Evolutionary conservation across 2,113 vertebrate genomes (phyloP).

Genomic region (Eonycteris spelaea): DNA sequence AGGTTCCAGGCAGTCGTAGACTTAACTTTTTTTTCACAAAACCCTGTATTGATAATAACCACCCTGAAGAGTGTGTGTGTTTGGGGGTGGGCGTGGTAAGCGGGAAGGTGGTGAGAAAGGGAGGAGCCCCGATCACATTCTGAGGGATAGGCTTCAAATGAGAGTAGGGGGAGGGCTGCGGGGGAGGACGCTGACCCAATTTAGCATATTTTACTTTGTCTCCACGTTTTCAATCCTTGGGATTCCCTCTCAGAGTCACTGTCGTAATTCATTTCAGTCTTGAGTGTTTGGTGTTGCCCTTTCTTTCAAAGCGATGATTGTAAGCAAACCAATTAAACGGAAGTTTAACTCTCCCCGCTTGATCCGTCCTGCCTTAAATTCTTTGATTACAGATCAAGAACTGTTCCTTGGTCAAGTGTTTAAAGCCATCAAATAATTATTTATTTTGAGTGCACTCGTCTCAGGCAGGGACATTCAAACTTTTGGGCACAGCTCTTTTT

Average conservation of each 20-base stretch:
- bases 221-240: slow-evolving; percentile 8
- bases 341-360: not conserved
- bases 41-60: not conserved
- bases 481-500: slow-evolving; percentile 14
- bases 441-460: not conserved
- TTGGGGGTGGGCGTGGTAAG: too few relatives aligned
- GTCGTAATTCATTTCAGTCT: not conserved
- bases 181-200: not conserved
- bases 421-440: not conserved
- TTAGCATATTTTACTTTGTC: not conserved
- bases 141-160: not conserved
- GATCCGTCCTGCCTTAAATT: not conserved
- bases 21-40: slow-evolving; percentile 46
- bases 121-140: not conserved
- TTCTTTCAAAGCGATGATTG: slow-evolving; percentile 31
- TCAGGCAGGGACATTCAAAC: slow-evolving; percentile 13
- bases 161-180: not conserved
- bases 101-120: not conserved
- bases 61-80: not conserved
- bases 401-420: not conserved
- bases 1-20: not conserved
- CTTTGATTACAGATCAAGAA: slow-evolving; percentile 18
- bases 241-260: not conserved
- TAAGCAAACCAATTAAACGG: slow-evolving; percentile 19
- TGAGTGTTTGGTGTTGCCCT: not conserved